Base-by-base conservation (phyloP, 2,888 invertebrate genomes). In the Spodoptera exigua region DNA sequence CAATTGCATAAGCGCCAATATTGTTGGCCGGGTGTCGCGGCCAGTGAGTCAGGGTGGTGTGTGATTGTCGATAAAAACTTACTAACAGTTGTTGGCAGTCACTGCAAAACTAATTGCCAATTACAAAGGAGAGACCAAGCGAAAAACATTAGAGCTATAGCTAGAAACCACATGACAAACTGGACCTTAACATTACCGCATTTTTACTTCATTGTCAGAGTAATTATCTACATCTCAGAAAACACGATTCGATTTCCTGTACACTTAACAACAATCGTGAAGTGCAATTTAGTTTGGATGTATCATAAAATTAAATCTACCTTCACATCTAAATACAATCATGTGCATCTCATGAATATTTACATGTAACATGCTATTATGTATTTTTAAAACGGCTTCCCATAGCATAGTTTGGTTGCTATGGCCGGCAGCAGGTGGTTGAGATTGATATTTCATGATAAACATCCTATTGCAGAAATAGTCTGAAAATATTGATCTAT, bases 1-100 rank as follows among this genome's bases (percentile, higher is more conserved):
- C 83, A 86, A 85, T 91, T 91, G 90, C 89, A 89, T 89, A 90
- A 90, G 88, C 83, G 84, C 82, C 86, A 87, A 88, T 27, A 27
- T 81, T 83, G 83, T 81, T 76, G 76, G 78, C 82, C 55, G 74
- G 78, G 74, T 75, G 80, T 79, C 81, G 82, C 74, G 75, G 80
- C 78, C 77, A 79, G 72, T 84, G 84, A 87, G 75, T 86, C 86
- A 83, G 81, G 80, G 78, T 71, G 80, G 79, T 85, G 84, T 80
- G 81, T 76, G 79, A 80, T 82, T 80, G 76, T 74, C 76, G 78
- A 81, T 85, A 86, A 87, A 86, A 84, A 80, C 61, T 74, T 70
- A 74, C 81, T 81, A 63, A 79, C 77, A 80, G 77, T 80, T 80
- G 80, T 87, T 90, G 89, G 87, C 90, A 89, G 81, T 82, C 78